Evolutionary conservation across 2,113 vertebrate genomes (phyloP), one percentile per base, ranked within the genome.

Genomic region (Potamarius usumacintae): DNA sequence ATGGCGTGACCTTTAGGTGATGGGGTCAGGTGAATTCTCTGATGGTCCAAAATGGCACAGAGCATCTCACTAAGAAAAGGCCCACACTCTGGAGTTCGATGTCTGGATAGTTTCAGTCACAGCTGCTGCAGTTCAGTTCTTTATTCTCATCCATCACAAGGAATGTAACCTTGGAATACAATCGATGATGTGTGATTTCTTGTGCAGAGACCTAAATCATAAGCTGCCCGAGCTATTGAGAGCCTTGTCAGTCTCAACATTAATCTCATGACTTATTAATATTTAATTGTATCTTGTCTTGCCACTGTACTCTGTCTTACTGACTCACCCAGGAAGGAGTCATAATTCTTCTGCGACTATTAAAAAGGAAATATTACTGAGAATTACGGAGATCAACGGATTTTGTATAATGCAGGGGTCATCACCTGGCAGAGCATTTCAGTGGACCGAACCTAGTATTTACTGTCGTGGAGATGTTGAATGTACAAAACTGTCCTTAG

Each of bases 191-290:
- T 10, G 30, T 22, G 18, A 82, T 42, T 82, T 34, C 57, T 81
- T 42, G 79, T 25, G 57, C 53, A 42, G 55, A 60, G 79, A 42
- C 30, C 20, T 82, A 48, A 82, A 82, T 82, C 79, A 82, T 82
- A 82, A 82, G 79, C 57, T 62, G 2, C 57, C 12, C 27, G 1
- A 58, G 55, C 55, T 81, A 81, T 60, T 25, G 79, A 82, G 58
- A 82, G 58, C 79, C 53, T 25, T 82, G 79, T 82, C 67, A 34
- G 30, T 63, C 83, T 74, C 27, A 42, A 42, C 67, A 84, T 84
- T 72, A 84, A 72, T 84, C 71, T 85, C 34, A 62, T n/a, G 71
- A 42, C 79, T 82, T 82, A 82, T 82, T 82, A 82, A 62, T 62
- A 82, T 82, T 82, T 82, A 62, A 82, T 82, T 82, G 79, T 81